Base-by-base conservation (phyloP, 2,113 vertebrate species). In the Phyllostomus discolor region DNA sequence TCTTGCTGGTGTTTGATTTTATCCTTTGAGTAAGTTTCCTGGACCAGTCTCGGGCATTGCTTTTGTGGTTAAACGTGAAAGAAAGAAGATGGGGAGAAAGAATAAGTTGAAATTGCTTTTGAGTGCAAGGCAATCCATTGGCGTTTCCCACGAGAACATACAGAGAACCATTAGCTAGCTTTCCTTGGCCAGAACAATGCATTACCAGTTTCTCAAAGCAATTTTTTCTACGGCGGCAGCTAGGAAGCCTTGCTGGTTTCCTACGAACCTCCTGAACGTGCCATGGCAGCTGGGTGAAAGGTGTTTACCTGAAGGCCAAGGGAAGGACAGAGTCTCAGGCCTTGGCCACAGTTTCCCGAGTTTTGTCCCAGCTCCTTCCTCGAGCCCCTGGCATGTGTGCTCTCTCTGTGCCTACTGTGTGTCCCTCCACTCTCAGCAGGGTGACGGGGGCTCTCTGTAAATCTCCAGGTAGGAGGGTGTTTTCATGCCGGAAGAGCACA, bases 11-110 rank as follows among this genome's bases (percentile, higher is more conserved):
- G 98, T 99, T 99, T 10, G 99, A 98, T 97, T 99, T 99, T 80
- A 99, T 99, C 97, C 99, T 99, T 95, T 99, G 99, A 85, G 99
- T 99, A 94, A 99, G 98, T 97, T 99, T 99, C 97, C 99, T 99
- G 72, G 99, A 99, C 99, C 99, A 99, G 90, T 99, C 99, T 33
- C 99, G 99, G 70, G 99, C 98, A 90, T 98, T 99, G 98, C 99
- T 99, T 97, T 98, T 88, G 69, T 97, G 33, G 31, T 31, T 41
- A 57, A 73, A 87, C 2, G 7, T 70, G 84, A 93, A 92, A 83
- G 33, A 46, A 20, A 93, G 57, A 48, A 93, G 57, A 48, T 0
- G 22, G 33, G 57, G 33, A 35, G 41, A 82, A 84, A 70, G 17
- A 72, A 59, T 70, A 94, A 67, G 81, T 38, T 12, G 14, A 83